Conservation (phyloP, 1,140 invertebrate species). For the Teleopsis dalmanni region DNA sequence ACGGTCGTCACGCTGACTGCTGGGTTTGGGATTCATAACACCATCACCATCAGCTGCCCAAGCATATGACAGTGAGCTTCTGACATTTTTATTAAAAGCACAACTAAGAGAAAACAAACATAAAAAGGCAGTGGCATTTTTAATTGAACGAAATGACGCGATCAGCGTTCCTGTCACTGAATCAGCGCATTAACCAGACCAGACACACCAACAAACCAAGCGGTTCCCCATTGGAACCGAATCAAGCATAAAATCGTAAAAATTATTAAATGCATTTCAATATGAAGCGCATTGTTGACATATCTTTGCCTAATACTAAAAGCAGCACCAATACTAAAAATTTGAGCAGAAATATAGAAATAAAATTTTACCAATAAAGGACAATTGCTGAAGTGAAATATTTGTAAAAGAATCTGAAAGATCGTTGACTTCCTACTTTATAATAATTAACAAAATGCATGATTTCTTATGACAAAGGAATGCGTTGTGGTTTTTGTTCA, state of each 20-base stretch:
- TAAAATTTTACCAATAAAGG: too few species aligned
- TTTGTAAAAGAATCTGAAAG: too few species aligned
- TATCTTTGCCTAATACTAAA: constrained; percentile 25
- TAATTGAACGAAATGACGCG: constrained; percentile 8
- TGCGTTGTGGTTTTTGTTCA: too few species aligned
- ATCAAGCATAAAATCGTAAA: constrained; percentile 13
- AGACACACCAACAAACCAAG: not conserved
- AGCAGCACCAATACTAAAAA: too few species aligned
- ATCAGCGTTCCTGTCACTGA: constrained; percentile 9
- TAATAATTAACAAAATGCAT: too few species aligned
- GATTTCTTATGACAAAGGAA: too few species aligned
- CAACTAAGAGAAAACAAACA: constrained; percentile 17
- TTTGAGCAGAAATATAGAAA: too few species aligned
- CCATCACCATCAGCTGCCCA: constrained; percentile 1
- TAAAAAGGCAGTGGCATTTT: constrained; percentile 16
- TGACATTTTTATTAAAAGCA: constrained; percentile 39
- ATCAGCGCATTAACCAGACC: not conserved
- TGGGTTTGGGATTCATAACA: not conserved
- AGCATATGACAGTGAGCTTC: constrained; percentile 24
- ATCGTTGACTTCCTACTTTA: too few species aligned
- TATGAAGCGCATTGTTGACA: constrained; percentile 31
- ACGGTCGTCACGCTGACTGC: constrained; percentile 11
- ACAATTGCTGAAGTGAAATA: too few species aligned
- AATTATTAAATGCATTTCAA: constrained; percentile 43
- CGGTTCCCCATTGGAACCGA: constrained; percentile 1